A percentile compares a stretch with the other conserved stretches of the same genome.
phyloP scores from a whole-genome alignment of 2,797 vertebrate genomes.

The Numenius phaeopus region DNA sequence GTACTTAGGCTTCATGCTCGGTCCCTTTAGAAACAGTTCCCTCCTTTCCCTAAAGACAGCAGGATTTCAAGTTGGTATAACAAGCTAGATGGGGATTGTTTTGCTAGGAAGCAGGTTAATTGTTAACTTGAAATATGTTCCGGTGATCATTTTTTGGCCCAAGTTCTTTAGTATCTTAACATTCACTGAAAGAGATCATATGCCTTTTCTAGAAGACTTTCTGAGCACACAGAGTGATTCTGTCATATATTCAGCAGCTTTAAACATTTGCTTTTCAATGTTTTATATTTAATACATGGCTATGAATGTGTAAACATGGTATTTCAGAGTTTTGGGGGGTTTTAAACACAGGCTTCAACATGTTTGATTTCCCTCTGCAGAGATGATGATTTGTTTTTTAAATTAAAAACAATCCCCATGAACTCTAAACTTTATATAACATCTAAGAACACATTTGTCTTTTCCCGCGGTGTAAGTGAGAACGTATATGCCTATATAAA shows the following conservation, averaged over 20 bases:
- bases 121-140: neutral
- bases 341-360: neutral
- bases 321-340: neutral
- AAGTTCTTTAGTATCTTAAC: neutral
- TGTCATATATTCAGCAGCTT: neutral
- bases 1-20: neutral
- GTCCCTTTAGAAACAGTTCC: neutral
- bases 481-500: conserved; percentile 44
- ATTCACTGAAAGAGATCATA: neutral
- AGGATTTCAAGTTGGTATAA: neutral
- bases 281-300: neutral
- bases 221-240: neutral
- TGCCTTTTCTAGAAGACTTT: neutral
- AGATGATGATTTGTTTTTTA: conserved; percentile 7
- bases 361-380: conserved; percentile 9
- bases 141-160: neutral
- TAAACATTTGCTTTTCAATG: neutral
- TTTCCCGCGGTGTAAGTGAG: conserved; percentile 41
- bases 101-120: neutral
- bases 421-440: conserved; percentile 59
- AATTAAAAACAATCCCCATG: conserved; percentile 11
- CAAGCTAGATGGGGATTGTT: neutral
- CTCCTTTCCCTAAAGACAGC: neutral
- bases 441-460: conserved; percentile 42
- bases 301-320: conserved; percentile 5